Percentiles rank a stretch among this genome's conserved stretches.
phyloP scores from a whole-genome alignment of 2,113 vertebrate genomes.

The Phalacrocorax aristotelis region DNA sequence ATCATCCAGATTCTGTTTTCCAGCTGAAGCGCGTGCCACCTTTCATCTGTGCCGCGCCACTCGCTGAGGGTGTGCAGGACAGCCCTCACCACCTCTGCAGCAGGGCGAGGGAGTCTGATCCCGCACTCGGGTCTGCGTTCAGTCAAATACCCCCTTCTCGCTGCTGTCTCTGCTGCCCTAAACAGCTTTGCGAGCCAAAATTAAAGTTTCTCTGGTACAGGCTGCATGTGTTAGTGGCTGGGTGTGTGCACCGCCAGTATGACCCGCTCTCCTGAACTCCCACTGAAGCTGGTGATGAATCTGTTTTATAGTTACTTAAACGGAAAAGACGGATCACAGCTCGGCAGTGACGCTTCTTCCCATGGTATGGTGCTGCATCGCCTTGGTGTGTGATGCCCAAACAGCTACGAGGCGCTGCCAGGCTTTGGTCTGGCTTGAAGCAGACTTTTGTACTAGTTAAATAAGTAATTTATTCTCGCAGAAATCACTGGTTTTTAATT shows the following conservation, averaged over 20 bases:
- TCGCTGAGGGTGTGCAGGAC: rapidly evolving
- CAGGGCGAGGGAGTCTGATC: not conserved
- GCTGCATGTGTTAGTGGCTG: not conserved
- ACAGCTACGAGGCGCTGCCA: not conserved
- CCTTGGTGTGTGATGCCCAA: not conserved
- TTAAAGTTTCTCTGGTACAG: not conserved
- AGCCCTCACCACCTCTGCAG: not conserved
- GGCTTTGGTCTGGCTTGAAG: not conserved
- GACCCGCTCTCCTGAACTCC: not conserved
- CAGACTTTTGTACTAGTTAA: not conserved
- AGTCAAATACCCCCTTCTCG: not conserved
- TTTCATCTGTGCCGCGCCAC: rapidly evolving
- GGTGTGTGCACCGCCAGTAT: rapidly evolving
- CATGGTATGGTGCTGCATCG: rapidly evolving
- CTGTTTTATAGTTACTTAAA: not conserved
- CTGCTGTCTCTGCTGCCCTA: not conserved
- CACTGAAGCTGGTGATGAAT: not conserved
- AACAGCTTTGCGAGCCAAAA: not conserved
- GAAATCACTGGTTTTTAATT: not conserved
- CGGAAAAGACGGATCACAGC: not conserved
- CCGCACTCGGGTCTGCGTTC: rapidly evolving
- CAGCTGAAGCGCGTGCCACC: rapidly evolving
- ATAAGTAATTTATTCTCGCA: not conserved
- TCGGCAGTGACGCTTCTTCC: not conserved
- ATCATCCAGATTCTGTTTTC: not conserved